These are phyloP conservation scores for Lypha dubia DNA, from an alignment of 2,888 invertebrate genomes.

Conservation along the genomic window DNA sequence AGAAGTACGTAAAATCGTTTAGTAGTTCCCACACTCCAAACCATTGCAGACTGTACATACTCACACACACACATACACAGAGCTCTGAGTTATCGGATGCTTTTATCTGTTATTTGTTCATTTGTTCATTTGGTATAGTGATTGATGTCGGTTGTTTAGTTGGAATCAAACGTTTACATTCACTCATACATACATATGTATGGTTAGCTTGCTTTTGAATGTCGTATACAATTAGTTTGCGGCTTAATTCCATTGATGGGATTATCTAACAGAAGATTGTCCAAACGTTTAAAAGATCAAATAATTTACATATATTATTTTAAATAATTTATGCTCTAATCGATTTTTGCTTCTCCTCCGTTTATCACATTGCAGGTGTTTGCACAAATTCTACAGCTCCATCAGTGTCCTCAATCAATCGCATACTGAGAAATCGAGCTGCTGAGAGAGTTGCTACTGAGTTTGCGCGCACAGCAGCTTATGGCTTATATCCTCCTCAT, in stretches of 20 bases:
- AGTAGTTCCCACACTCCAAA: constrained; percentile 66
- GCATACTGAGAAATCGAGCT: constrained; percentile 96
- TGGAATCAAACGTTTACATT: constrained; percentile 46
- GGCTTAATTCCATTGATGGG: constrained; percentile 60
- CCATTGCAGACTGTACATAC: constrained; percentile 20
- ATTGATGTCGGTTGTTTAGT: constrained; percentile 70
- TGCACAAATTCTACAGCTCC: constrained; percentile 98
- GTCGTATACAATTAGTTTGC: constrained; percentile 48
- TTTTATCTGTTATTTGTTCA: constrained; percentile 69
- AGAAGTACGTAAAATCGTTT: constrained; percentile 5
- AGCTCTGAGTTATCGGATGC: constrained; percentile 50
- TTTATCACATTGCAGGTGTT: constrained; percentile 87
- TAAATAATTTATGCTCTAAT: constrained; percentile 5
- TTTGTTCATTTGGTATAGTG: constrained; percentile 67
- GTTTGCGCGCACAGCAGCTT: constrained; percentile 95
- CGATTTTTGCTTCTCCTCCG: not conserved
- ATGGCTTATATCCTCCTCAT: constrained; percentile 92
- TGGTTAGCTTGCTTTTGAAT: not conserved
- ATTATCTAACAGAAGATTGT: constrained; percentile 56
- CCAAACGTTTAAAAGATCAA: constrained; percentile 23
- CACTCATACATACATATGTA: constrained; percentile 6
- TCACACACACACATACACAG: constrained; percentile 29
- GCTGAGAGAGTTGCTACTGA: constrained; percentile 98
- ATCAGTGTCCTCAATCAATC: constrained; percentile 97
- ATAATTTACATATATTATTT: not conserved